Evolutionary conservation across 1,140 invertebrate genomes (phyloP), one percentile per base, ranked within the genome.

Genomic region (Zaprionus tsacasi): DNA sequence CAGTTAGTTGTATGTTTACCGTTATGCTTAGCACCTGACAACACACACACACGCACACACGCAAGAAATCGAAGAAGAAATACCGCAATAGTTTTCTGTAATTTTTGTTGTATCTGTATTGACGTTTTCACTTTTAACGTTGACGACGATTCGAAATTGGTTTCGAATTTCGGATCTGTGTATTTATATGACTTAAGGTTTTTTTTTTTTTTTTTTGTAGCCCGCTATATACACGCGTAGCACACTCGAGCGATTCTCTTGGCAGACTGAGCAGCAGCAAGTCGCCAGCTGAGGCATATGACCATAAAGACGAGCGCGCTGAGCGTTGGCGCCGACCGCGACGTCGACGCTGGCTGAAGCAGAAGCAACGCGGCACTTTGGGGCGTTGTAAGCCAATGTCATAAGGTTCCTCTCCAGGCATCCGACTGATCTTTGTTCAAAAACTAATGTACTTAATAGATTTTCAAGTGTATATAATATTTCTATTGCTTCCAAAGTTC

Each of bases 371-470:
- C 21, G 43, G 15, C 40, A 56, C 56, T 56, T 33, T 54, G 27
- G 55, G 52, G 64, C 67, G 64, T 68, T 76, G 76, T 88, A 88
- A 86, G 82, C 86, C 83, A 86, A 85, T 85, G 82, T 79, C 82
- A 85, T 79, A 50, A 52, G 48, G 33, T 35, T 35, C 7, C 17
- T 40, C 57, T 11, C 11, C 2, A 21, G 27, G 45, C 54, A 54
- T 25, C 12, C n/a, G 10, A 45, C 15, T 25, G 21, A 55, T 27
- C 40, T 17, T 59, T 48, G 33, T 17, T 43, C 58, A 70, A 63
- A 38, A 50, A n/a, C 36, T 38, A 57, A 17, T 50, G 43, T 38
- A 64, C 6, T 59, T 50, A 36, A 52, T 48, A 35, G 1, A 36
- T 6, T 11, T 13, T 38, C 13, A 5, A 13, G 48, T 50, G 11